These are phyloP conservation scores for Australoheros scitulus DNA, from an alignment of 2,113 vertebrate genomes.

Conservation along the genomic window DNA sequence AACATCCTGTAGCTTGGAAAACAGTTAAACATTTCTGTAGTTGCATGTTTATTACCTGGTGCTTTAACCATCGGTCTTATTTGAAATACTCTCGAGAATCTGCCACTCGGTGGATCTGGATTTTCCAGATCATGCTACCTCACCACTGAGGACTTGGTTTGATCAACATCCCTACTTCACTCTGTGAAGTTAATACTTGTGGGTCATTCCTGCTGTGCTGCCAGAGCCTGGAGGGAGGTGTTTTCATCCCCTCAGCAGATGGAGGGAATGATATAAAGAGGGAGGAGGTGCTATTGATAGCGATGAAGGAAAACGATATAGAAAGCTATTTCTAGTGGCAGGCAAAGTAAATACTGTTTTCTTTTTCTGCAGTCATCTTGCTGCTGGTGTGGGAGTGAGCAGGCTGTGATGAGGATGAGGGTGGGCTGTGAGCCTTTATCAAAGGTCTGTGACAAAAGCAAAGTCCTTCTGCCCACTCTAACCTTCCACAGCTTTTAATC, in stretches of 20 bases:
- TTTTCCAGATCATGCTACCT: constrained; percentile 41
- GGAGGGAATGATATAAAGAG: neutral
- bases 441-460: constrained; percentile 14
- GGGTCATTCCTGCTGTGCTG: constrained; percentile 45
- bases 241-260: constrained; percentile 23
- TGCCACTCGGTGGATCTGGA: constrained; percentile 18
- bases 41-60: neutral
- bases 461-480: constrained; percentile 15
- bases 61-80: neutral
- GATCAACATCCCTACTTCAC: constrained; percentile 33
- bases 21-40: neutral
- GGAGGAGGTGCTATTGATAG: constrained; percentile 20
- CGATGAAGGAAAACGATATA: constrained; percentile 20
- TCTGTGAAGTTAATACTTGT: constrained; percentile 12
- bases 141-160: constrained; percentile 12
- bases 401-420: constrained; percentile 5
- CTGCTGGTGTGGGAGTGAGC: constrained; percentile 29
- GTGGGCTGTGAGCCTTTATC: neutral
- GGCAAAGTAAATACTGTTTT: constrained; percentile 27
- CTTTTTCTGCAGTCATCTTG: constrained; percentile 4
- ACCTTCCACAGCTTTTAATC: neutral
- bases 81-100: constrained; percentile 27
- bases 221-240: constrained; percentile 13
- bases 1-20: neutral
- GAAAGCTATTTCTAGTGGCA: constrained; percentile 25